phyloP scores from a whole-genome alignment of 2,113 vertebrate genomes.

The Gobiocypris rarus region DNA sequence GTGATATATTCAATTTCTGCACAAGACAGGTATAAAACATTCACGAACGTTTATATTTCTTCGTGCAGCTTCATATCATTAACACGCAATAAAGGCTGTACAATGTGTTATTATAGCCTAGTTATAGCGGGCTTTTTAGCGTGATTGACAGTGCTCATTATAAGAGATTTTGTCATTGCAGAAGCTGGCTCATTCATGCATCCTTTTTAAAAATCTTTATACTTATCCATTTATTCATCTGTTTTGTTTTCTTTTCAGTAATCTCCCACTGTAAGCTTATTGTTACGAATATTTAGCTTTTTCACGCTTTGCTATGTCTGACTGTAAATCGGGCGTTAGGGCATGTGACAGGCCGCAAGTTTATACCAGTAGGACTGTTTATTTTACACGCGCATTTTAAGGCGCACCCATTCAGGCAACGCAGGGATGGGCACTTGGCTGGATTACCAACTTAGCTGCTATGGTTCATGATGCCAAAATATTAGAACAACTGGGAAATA shows the following conservation, averaged over 20 bases:
- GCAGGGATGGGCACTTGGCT: slow-evolving; percentile 8
- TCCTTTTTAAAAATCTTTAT: neutral
- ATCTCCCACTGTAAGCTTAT: neutral
- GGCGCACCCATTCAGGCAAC: slow-evolving; percentile 4
- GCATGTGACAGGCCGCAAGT: slow-evolving; percentile 41
- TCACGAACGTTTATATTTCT: neutral
- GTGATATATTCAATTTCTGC: neutral
- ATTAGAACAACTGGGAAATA: neutral
- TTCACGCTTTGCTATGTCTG: neutral
- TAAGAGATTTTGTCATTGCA: neutral
- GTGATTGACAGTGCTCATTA: slow-evolving; percentile 6
- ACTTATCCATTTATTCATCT: slow-evolving; percentile 8
- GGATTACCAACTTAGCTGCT: neutral
- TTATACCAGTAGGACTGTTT: slow-evolving; percentile 25
- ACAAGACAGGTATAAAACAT: neutral
- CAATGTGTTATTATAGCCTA: neutral
- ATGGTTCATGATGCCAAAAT: neutral
- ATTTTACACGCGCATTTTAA: slow-evolving; percentile 24
- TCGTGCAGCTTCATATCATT: neutral
- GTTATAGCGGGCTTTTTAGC: neutral
- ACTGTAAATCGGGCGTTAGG: slow-evolving; percentile 14
- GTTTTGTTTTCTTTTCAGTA: slow-evolving; percentile 18
- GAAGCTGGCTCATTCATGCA: neutral
- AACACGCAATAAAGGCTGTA: neutral
- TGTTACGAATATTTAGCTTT: neutral